Percentiles rank a stretch among this genome's conserved stretches.
Evolutionary conservation across 2,113 vertebrate species (phyloP).

Genomic region (Cyprinodon tularosa): DNA sequence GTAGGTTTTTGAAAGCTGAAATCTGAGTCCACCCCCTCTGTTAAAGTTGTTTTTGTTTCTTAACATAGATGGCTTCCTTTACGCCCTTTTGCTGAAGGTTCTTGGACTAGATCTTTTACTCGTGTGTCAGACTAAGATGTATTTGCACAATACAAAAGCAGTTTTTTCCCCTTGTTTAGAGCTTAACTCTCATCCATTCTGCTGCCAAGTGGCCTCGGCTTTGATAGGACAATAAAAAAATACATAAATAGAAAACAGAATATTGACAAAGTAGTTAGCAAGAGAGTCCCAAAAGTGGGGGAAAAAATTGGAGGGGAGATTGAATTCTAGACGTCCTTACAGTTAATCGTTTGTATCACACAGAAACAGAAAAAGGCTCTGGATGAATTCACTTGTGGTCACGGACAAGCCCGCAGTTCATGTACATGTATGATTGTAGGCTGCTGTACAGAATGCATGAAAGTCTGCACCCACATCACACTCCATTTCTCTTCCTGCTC

Average conservation of each 20-base stretch:
- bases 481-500: conserved; percentile 41
- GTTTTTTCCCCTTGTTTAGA: conserved; percentile 48
- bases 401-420: background rate
- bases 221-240: conserved; percentile 31
- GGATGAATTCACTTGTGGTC: conserved; percentile 9
- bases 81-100: conserved; percentile 13
- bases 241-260: conserved; percentile 7
- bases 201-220: conserved; percentile 49
- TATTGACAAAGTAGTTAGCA: background rate
- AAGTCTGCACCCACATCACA: conserved; percentile 25
- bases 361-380: conserved; percentile 21
- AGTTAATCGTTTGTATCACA: conserved; percentile 21
- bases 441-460: conserved; percentile 26
- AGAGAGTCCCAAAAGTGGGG: conserved; percentile 10
- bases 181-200: conserved; percentile 45
- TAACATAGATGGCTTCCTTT: too few relatives aligned
- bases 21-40: too few relatives aligned
- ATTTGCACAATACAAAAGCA: conserved; percentile 27
- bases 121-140: conserved; percentile 48
- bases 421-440: conserved; percentile 21
- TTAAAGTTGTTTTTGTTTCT: too few relatives aligned
- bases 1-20: too few relatives aligned
- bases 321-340: conserved; percentile 14
- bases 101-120: conserved; percentile 31
- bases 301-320: conserved; percentile 1